Evolutionary conservation across 1,140 invertebrate genomes (phyloP).

Genomic region (Chlorops oryzae): DNA sequence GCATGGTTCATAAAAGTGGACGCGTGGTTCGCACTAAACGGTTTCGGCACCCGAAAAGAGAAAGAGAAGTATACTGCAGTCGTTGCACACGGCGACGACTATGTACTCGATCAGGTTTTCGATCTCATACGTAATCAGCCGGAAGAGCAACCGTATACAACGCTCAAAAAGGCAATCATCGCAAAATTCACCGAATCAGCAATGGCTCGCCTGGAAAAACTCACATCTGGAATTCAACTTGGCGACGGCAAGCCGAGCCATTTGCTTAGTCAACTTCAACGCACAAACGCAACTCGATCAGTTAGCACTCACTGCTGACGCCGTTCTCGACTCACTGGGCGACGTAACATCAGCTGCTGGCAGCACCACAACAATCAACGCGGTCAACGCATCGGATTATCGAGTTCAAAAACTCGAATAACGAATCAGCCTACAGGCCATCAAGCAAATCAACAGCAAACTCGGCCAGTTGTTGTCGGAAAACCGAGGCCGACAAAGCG

Average conservation of each 20-base stretch:
- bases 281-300: background rate
- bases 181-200: background rate
- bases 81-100: background rate
- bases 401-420: background rate
- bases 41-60: background rate
- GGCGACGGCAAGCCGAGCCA: background rate
- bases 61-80: background rate
- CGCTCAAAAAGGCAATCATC: background rate
- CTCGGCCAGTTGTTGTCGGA: background rate
- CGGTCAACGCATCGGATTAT: background rate
- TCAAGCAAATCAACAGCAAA: background rate
- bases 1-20: background rate
- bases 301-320: background rate
- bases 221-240: background rate
- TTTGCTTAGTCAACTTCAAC: background rate
- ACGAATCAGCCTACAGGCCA: background rate
- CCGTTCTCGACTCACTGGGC: background rate
- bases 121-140: background rate
- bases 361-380: background rate
- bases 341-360: background rate
- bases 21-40: background rate
- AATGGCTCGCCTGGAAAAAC: background rate
- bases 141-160: background rate
- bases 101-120: background rate
- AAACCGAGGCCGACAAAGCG: background rate